These are phyloP conservation scores for Rousettus madagascariensis DNA, from an alignment of 2,797 vertebrate genomes.

Conservation along the genomic window DNA sequence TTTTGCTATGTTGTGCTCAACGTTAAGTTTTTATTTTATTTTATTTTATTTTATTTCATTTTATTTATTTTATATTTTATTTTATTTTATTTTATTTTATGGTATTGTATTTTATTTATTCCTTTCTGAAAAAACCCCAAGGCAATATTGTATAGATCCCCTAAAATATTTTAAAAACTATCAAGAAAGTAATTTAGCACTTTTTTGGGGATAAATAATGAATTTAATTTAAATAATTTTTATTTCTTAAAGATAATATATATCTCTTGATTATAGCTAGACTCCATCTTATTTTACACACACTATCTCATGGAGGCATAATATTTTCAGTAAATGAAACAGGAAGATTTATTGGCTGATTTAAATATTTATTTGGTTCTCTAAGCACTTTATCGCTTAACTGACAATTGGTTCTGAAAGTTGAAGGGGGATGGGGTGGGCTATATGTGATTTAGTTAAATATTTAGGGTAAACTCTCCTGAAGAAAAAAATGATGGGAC, in stretches of 20 bases:
- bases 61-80: too few species aligned
- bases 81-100: too few species aligned
- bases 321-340: constrained; percentile 23
- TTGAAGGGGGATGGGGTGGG: neutral
- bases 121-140: neutral
- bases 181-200: neutral
- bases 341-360: constrained; percentile 35
- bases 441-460: neutral
- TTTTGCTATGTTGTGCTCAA: neutral
- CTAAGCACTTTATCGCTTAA: constrained; percentile 22
- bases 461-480: neutral
- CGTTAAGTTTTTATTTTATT: neutral
- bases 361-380: constrained; percentile 19
- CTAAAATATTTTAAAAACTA: neutral
- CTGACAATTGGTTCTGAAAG: neutral
- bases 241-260: neutral
- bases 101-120: neutral
- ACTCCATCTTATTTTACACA: constrained; percentile 38
- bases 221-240: constrained; percentile 45
- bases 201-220: neutral
- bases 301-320: neutral
- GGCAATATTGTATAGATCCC: neutral
- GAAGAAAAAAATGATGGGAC: neutral
- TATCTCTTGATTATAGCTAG: neutral
- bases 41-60: too few species aligned